Evolutionary conservation across 2,888 invertebrate species (phyloP).

Genomic region (Plutella xylostella): DNA sequence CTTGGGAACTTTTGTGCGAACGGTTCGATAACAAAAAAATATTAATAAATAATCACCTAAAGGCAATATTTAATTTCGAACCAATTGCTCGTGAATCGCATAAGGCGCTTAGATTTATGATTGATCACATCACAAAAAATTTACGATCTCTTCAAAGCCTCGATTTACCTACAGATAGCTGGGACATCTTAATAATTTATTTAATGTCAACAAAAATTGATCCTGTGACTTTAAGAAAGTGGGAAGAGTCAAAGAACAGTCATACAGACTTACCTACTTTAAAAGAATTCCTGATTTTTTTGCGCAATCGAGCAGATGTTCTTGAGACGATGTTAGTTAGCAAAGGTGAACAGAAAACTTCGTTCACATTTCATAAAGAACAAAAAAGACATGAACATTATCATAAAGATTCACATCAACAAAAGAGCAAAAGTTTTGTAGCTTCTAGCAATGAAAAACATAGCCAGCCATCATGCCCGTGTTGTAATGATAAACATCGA

Average conservation of each 20-base stretch:
- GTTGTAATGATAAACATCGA: constrained; percentile 7
- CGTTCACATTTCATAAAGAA: not conserved
- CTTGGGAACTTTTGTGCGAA: constrained; percentile 13
- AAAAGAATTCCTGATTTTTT: constrained; percentile 9
- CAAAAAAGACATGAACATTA: too few relatives aligned
- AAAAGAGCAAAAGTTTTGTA: too few relatives aligned
- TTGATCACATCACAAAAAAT: constrained; percentile 20
- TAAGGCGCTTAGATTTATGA: constrained; percentile 15
- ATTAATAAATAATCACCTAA: constrained; percentile 18
- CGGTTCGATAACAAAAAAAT: constrained; percentile 16
- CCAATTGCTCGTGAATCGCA: not conserved
- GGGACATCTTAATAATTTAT: constrained; percentile 14
- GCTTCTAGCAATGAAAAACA: too few relatives aligned
- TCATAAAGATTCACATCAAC: not conserved
- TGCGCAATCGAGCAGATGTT: constrained; percentile 11
- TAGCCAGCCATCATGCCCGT: too few relatives aligned
- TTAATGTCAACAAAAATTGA: not conserved
- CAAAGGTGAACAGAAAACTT: constrained; percentile 3
- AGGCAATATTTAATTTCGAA: not conserved
- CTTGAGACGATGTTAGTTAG: constrained; percentile 7
- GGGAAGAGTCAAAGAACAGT: constrained; percentile 11
- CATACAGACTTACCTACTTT: constrained; percentile 5
- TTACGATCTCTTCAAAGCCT: constrained; percentile 18
- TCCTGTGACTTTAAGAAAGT: not conserved
- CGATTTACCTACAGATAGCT: constrained; percentile 17